Conservation (phyloP, 2,888 invertebrate genomes). For the Ommatoiulus sabulosus region DNA sequence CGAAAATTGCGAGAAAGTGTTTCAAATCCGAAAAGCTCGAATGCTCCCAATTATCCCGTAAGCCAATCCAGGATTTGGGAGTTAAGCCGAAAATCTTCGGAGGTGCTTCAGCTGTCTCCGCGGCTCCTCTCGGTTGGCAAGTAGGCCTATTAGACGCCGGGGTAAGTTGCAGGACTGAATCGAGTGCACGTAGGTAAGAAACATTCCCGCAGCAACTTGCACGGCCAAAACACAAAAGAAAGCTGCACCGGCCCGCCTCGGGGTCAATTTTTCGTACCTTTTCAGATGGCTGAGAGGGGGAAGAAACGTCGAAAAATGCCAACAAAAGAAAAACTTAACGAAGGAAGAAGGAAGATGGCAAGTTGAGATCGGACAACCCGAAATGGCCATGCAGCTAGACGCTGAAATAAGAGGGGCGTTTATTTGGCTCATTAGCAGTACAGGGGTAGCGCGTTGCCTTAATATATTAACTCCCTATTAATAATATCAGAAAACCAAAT, state of each 20-base stretch:
- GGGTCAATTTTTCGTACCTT: background rate
- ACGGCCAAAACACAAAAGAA: background rate
- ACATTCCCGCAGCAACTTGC: background rate
- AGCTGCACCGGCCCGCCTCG: background rate
- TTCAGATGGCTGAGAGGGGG: background rate
- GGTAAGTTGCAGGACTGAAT: slow-evolving; percentile 2
- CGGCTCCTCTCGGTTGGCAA: background rate
- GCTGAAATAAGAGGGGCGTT: background rate
- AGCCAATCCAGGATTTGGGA: background rate
- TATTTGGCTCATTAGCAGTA: background rate
- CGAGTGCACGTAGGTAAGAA: background rate
- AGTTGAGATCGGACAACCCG: background rate
- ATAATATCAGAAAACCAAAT: background rate
- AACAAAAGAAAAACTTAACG: slow-evolving; percentile 19
- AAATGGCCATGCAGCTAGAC: background rate
- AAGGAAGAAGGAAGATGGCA: slow-evolving; percentile 12
- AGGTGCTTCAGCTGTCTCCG: background rate
- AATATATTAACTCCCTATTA: background rate
- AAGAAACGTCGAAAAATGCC: background rate
- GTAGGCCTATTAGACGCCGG: background rate
- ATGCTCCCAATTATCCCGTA: background rate
- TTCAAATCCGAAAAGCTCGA: background rate
- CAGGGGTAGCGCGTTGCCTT: background rate
- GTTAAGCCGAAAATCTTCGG: background rate
- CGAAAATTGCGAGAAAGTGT: no score